A percentile compares a stretch with the other conserved stretches of the same genome.
phyloP scores from a whole-genome alignment of 2,113 vertebrate genomes.

The Plectropomus leopardus region DNA sequence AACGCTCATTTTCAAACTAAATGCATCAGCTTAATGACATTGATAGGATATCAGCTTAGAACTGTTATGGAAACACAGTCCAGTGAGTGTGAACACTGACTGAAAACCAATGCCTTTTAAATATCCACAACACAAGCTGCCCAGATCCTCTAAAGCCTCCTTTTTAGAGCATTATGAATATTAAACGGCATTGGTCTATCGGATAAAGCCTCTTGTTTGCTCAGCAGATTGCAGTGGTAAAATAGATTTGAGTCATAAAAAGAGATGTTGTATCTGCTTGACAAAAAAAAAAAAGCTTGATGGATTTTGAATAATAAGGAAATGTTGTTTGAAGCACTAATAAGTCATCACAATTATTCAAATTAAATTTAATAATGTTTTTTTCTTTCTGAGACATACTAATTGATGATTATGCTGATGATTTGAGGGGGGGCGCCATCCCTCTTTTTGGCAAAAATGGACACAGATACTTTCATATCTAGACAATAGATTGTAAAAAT shows the following conservation, averaged over 20 bases:
- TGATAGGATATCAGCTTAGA: slow-evolving; percentile 7
- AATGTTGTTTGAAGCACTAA: slow-evolving; percentile 20
- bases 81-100: not conserved
- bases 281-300: slow-evolving; percentile 36
- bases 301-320: slow-evolving; percentile 22
- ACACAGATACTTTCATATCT: no score
- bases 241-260: slow-evolving; percentile 50
- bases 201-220: slow-evolving; percentile 59
- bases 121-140: slow-evolving; percentile 45
- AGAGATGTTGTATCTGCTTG: slow-evolving; percentile 33
- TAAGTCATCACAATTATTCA: slow-evolving; percentile 10
- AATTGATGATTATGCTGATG: not conserved
- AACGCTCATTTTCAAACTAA: not conserved
- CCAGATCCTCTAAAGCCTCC: slow-evolving; percentile 59
- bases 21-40: slow-evolving; percentile 1
- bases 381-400: not conserved
- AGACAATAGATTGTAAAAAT: no score
- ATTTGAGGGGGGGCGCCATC: no score
- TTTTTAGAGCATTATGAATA: slow-evolving; percentile 64
- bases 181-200: slow-evolving; percentile 29
- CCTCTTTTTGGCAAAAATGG: no score
- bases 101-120: slow-evolving; percentile 19
- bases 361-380: slow-evolving; percentile 31
- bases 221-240: slow-evolving; percentile 62
- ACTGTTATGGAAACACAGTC: not conserved